Conservation (phyloP, 2,888 invertebrate genomes). For the Ecliptopera silaceata region DNA sequence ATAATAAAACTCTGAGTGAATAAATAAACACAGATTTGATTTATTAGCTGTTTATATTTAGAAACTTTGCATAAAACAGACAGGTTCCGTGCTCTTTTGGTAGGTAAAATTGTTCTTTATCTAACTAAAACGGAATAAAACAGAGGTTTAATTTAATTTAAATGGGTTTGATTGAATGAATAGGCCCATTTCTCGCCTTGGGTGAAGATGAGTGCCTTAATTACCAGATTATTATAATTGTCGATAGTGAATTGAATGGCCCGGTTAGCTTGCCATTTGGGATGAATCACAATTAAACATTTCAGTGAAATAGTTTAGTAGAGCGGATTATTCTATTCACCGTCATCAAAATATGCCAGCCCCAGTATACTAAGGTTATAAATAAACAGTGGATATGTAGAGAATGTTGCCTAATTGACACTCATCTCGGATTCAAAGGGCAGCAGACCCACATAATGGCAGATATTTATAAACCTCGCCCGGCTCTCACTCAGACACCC, state of each 20-base stretch:
- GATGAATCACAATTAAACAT: constrained; percentile 29
- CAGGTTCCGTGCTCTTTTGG: too few relatives aligned
- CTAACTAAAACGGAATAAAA: too few relatives aligned
- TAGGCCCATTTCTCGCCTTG: constrained; percentile 45
- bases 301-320: constrained; percentile 29
- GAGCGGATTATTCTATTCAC: constrained; percentile 11
- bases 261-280: constrained; percentile 28
- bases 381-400: constrained; percentile 41
- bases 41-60: too few relatives aligned
- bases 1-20: neutral
- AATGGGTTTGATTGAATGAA: constrained; percentile 49
- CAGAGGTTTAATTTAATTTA: constrained; percentile 52
- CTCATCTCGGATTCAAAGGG: constrained; percentile 69
- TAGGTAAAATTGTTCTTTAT: constrained; percentile 29
- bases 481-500: constrained; percentile 22
- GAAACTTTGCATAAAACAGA: constrained; percentile 9
- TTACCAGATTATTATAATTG: constrained; percentile 44
- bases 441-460: constrained; percentile 60
- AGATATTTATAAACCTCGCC: constrained; percentile 55
- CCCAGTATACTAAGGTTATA: constrained; percentile 14
- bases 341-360: constrained; percentile 29
- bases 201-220: constrained; percentile 38
- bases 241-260: constrained; percentile 38
- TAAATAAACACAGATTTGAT: too few relatives aligned
- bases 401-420: constrained; percentile 65